Evolutionary conservation across 2,888 invertebrate genomes (phyloP), one percentile per base, ranked within the genome.

Genomic region (Lomographa bimaculata): DNA sequence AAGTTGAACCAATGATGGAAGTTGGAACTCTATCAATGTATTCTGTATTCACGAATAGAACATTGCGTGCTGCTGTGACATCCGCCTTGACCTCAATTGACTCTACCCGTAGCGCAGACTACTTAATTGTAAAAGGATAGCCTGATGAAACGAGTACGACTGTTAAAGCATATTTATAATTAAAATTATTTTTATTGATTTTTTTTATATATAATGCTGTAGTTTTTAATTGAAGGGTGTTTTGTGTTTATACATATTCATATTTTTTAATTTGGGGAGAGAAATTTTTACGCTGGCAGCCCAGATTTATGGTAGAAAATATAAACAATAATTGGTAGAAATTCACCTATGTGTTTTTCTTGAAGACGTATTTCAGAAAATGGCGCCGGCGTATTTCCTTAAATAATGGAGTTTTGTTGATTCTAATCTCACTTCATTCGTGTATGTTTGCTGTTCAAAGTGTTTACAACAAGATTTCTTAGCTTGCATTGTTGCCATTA

Each of bases 401-500:
- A n/a, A n/a, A n/a, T n/a, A n/a, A n/a, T n/a, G n/a, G n/a, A n/a
- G n/a, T n/a, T n/a, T n/a, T n/a, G n/a, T n/a, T n/a, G n/a, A n/a
- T n/a, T n/a, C n/a, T n/a, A n/a, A n/a, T n/a, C n/a, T n/a, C n/a
- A n/a, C n/a, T n/a, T n/a, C n/a, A n/a, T n/a, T n/a, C n/a, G n/a
- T n/a, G n/a, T n/a, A n/a, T n/a, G n/a, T 7, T 23, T 19, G 2
- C 3, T 10, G 7, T 14, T 11, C 3, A 7, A 10, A 35, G 20
- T 26, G 20, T 7, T 11, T 26, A 18, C 8, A 7, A 5, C 6
- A 26, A 21, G 7, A 26, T 30, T 25, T 9, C 12, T 12, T 7
- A 7, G 18, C 1, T 5, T 14, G 1, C 6, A 23, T 39, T 84
- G 86, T 86, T 86, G 86, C 84, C 86, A 86, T 75, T 60, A 70